Percentiles rank a stretch among this genome's conserved stretches.
phyloP scores from a whole-genome alignment of 2,797 vertebrate genomes.

The Pangasius macronema region DNA sequence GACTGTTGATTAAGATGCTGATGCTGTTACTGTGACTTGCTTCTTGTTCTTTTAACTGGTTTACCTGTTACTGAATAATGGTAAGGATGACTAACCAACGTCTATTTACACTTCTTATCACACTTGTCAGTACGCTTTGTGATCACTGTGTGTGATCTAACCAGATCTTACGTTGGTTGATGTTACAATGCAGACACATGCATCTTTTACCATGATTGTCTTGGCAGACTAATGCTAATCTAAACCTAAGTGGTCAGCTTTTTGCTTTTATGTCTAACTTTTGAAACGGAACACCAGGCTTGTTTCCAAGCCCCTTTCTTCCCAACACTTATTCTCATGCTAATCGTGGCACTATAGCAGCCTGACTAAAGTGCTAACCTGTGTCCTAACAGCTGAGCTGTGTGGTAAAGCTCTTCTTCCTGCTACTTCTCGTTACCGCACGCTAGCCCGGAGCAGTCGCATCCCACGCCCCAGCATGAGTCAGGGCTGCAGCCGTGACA shows the following conservation, averaged over 20 bases:
- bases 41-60: constrained; percentile 41
- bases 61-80: constrained; percentile 42
- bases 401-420: constrained; percentile 90
- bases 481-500: constrained; percentile 98
- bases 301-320: constrained; percentile 6
- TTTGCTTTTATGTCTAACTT: constrained; percentile 53
- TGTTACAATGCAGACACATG: constrained; percentile 2
- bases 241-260: constrained; percentile 31
- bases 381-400: constrained; percentile 65
- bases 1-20: constrained; percentile 10
- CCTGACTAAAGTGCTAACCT: constrained; percentile 72
- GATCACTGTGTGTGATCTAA: constrained; percentile 2
- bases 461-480: constrained; percentile 98
- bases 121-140: constrained; percentile 4
- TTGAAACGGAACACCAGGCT: constrained; percentile 24
- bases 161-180: background rate
- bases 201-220: constrained; percentile 13
- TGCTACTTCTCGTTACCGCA: constrained; percentile 93
- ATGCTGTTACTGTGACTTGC: constrained; percentile 31
- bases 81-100: constrained; percentile 39
- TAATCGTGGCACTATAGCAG: constrained; percentile 65
- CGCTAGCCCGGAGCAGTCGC: constrained; percentile 97
- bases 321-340: constrained; percentile 37
- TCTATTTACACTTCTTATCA: constrained; percentile 45
- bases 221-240: constrained; percentile 43